Percentiles rank a stretch among this genome's conserved stretches.
Evolutionary conservation across 2,113 vertebrate species (phyloP).

Genomic region (Coracopsis vasa): DNA sequence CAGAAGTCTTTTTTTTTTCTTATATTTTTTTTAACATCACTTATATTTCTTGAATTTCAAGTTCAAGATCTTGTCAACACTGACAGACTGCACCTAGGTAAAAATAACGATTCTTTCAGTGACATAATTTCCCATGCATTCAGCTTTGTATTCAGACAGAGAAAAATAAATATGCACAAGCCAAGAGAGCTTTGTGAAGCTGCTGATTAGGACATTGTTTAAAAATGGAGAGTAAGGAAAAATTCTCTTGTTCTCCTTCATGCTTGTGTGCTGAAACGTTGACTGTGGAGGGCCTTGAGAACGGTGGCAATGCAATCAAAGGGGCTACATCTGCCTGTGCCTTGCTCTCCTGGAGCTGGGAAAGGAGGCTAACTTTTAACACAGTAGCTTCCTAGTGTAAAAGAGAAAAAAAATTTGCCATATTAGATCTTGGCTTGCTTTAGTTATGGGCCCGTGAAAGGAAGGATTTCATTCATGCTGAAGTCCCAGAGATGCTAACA

Average conservation of each 20-base stretch:
- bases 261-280: not conserved
- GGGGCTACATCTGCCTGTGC: not conserved
- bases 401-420: slow-evolving; percentile 64
- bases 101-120: not conserved
- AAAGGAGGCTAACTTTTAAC: slow-evolving; percentile 32
- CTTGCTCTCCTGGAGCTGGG: not conserved
- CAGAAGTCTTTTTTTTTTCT: not conserved
- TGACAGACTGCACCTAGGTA: not conserved
- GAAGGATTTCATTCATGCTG: slow-evolving; percentile 31
- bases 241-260: not conserved
- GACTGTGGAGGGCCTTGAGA: not conserved
- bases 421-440: slow-evolving; percentile 66
- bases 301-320: not conserved
- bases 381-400: slow-evolving; percentile 14
- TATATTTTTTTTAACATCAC: not conserved
- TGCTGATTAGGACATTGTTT: slow-evolving; percentile 31
- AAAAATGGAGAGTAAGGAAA: slow-evolving; percentile 11
- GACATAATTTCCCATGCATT: not conserved
- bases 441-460: slow-evolving; percentile 52
- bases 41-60: not conserved
- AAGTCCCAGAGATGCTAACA: not conserved
- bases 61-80: not conserved
- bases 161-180: not conserved
- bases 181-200: slow-evolving; percentile 15
- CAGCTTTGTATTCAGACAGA: slow-evolving; percentile 16